Conservation (phyloP, 2,888 invertebrate species). For the Pelosia muscerda region DNA sequence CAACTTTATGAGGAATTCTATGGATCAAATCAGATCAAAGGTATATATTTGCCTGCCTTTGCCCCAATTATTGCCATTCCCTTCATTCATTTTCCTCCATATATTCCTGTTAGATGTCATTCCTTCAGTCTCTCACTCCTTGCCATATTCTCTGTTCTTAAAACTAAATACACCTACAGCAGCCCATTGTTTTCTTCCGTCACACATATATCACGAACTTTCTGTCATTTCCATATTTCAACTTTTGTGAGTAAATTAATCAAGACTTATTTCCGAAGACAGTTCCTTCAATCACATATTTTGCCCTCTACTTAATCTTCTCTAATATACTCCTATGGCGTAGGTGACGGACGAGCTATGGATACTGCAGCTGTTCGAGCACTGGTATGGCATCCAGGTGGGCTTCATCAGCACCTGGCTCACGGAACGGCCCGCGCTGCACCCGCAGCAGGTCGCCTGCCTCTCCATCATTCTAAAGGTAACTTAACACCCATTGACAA, state of each 20-base stretch:
- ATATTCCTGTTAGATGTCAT: too few species aligned
- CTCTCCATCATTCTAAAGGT: slow-evolving; percentile 98
- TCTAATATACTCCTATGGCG: background rate
- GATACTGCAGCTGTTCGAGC: slow-evolving; percentile 90
- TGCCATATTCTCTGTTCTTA: too few species aligned
- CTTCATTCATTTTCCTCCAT: background rate
- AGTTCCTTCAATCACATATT: too few species aligned
- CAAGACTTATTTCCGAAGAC: too few species aligned
- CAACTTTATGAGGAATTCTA: slow-evolving; percentile 98
- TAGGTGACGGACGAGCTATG: slow-evolving; percentile 88
- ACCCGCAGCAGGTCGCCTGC: slow-evolving; percentile 99
- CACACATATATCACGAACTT: too few species aligned
- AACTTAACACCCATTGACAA: slow-evolving; percentile 28
- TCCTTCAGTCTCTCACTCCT: too few species aligned
- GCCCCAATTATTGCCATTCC: background rate
- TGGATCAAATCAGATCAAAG: slow-evolving; percentile 99
- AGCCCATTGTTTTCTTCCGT: too few species aligned
- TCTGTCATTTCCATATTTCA: too few species aligned
- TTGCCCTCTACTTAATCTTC: too few species aligned
- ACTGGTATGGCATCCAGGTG: slow-evolving; percentile 98
- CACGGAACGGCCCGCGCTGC: slow-evolving; percentile 96
- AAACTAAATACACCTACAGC: too few species aligned
- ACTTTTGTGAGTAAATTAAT: too few species aligned
- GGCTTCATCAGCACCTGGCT: slow-evolving; percentile 98
- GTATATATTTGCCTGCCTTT: slow-evolving; percentile 76